A percentile compares a stretch with the other conserved stretches of the same genome.
Evolutionary conservation across 2,797 vertebrate species (phyloP).

Genomic region (Artibeus lituratus): DNA sequence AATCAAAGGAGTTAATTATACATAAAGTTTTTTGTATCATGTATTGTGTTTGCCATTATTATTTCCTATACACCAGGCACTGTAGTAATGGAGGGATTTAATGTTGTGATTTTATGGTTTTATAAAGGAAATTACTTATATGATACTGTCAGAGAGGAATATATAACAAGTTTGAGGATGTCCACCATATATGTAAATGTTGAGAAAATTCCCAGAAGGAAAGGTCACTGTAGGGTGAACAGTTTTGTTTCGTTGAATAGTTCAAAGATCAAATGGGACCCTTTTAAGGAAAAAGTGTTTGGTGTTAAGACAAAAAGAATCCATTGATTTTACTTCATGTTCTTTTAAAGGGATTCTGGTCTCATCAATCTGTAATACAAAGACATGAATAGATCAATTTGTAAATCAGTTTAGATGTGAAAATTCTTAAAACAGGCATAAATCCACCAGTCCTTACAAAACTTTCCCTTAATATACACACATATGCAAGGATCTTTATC

Average conservation of each 20-base stretch:
- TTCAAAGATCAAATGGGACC: neutral
- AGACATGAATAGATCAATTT: neutral
- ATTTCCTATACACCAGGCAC: neutral
- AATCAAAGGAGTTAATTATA: neutral
- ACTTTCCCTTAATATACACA: neutral
- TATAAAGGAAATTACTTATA: neutral
- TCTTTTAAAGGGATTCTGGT: neutral
- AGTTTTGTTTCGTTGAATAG: neutral
- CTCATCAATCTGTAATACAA: neutral
- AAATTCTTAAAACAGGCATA: neutral
- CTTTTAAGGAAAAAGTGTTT: neutral
- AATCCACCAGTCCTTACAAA: neutral
- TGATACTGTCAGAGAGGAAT: neutral
- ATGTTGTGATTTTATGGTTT: neutral
- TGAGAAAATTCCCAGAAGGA: neutral
- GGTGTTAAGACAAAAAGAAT: neutral
- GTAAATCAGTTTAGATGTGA: neutral
- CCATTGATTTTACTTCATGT: neutral
- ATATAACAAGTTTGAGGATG: neutral
- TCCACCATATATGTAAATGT: neutral
- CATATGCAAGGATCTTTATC: neutral
- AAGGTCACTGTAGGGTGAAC: neutral
- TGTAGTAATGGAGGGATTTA: neutral
- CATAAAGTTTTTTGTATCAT: neutral
- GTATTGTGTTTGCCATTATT: neutral